Conservation (phyloP, 2,888 invertebrate species). For the Rhingia campestris region DNA sequence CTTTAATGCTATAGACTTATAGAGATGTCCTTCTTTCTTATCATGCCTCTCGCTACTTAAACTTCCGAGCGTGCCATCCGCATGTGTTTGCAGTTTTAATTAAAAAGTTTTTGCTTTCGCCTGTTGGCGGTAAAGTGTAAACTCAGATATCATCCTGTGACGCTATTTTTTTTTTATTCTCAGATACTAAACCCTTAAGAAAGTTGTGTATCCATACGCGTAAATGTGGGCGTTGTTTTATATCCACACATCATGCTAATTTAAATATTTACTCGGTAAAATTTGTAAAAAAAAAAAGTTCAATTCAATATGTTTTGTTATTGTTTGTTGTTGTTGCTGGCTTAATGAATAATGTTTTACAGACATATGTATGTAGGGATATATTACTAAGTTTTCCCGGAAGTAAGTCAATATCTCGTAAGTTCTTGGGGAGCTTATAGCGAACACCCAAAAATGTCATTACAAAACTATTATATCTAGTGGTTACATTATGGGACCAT, state of each 20-base stretch:
- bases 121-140: constrained; percentile 11
- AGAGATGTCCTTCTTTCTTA: neutral
- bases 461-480: constrained; percentile 38
- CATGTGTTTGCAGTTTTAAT: constrained; percentile 52
- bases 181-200: neutral
- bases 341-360: too few relatives aligned
- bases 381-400: too few relatives aligned
- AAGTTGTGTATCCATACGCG: neutral
- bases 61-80: constrained; percentile 34
- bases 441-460: constrained; percentile 16
- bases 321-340: too few relatives aligned
- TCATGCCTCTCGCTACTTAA: constrained; percentile 10
- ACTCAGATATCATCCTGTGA: neutral
- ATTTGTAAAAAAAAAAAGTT: neutral
- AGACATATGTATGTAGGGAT: too few relatives aligned
- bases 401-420: too few relatives aligned
- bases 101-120: constrained; percentile 38
- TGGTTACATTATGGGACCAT: constrained; percentile 25
- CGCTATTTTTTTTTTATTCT: constrained; percentile 14
- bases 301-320: too few relatives aligned
- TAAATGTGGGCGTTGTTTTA: neutral
- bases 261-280: neutral
- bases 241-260: neutral
- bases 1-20: too few relatives aligned
- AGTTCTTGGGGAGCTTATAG: neutral